Base-by-base conservation (phyloP, 2,888 invertebrate genomes). In the Cephus runcator region DNA sequence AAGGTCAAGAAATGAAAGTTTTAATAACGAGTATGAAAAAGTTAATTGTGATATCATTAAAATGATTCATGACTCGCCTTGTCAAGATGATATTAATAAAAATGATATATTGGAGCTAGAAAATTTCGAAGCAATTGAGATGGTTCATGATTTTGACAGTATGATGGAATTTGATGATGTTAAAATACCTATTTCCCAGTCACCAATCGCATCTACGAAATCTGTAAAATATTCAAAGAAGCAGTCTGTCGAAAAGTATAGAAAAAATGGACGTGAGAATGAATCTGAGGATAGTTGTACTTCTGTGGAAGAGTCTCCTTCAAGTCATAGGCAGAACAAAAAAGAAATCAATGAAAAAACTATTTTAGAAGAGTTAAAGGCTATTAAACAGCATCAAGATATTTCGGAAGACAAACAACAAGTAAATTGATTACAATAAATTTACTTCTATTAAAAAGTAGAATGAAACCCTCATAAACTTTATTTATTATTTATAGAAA, bases 141-240 rank as follows among this genome's bases (percentile, higher is more conserved):
- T 87, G 34, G 75, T 83, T 3, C 84, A 87, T 23, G 82, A 86
- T n/a, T 79, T 85, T 35, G 73, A 83, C 36, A 75, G 78, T 71
- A 4, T 79, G 6, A 79, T 84, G 68, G 36, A 79, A 69, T 80
- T 80, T 69, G 80, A 82, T n/a, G 81, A 82, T 31, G 79, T 30
- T 23, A 76, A 83, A 71, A 69, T 81, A 74, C 34, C 78, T 68
- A 76, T 81, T 34, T 73, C 82, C 30, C 76, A 79, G 36, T 81
- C 80, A 15, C 77, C 83, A 3, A 76, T 69, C 0, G 34, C 11
- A 11, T 69, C 76, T 56, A 40, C 69, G 0, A 71, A 73, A 69
- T 15, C 69, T 30, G 33, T 4, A 69, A 69, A 56, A 75, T 15
- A 75, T 75, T 68, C 69, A 31, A 36, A 76, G 33, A 71, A 34